Conservation (phyloP, 2,113 vertebrate genomes). For the Nyctibius bracteatus region DNA sequence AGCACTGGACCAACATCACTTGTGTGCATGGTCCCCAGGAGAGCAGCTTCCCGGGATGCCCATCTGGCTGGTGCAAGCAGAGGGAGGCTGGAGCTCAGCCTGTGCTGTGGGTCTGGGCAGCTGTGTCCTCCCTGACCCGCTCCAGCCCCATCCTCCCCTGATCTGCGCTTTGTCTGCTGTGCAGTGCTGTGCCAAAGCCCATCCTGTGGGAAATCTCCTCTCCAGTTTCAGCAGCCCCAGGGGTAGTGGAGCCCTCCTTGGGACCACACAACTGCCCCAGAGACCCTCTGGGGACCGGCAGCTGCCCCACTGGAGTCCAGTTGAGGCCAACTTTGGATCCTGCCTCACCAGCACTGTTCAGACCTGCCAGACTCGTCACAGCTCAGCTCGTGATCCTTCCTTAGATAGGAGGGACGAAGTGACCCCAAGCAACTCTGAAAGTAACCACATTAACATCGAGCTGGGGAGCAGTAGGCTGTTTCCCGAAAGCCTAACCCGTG, state of each 20-base stretch:
- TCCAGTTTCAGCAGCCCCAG: background rate
- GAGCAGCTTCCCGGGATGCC: background rate
- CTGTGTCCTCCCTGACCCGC: background rate
- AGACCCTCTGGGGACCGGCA: background rate
- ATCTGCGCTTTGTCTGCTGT: accelerated
- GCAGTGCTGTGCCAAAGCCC: background rate
- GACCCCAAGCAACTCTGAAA: background rate
- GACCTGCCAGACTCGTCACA: background rate
- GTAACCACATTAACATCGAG: conserved; percentile 3
- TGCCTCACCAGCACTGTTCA: background rate
- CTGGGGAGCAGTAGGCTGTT: background rate
- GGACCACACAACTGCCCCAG: background rate
- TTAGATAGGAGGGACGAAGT: background rate
- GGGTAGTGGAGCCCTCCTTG: background rate
- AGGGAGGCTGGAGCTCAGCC: background rate
- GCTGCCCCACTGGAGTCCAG: background rate
- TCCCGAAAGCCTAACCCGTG: background rate
- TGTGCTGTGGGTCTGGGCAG: accelerated
- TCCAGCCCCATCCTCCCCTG: background rate
- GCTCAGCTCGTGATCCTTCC: background rate
- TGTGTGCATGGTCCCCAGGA: accelerated
- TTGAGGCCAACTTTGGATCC: background rate
- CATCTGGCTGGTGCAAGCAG: accelerated
- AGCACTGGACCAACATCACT: background rate
- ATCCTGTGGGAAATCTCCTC: background rate